Evolutionary conservation across 2,797 vertebrate genomes (phyloP), one percentile per base, ranked within the genome.

Genomic region (Lithobates sylvaticus): DNA sequence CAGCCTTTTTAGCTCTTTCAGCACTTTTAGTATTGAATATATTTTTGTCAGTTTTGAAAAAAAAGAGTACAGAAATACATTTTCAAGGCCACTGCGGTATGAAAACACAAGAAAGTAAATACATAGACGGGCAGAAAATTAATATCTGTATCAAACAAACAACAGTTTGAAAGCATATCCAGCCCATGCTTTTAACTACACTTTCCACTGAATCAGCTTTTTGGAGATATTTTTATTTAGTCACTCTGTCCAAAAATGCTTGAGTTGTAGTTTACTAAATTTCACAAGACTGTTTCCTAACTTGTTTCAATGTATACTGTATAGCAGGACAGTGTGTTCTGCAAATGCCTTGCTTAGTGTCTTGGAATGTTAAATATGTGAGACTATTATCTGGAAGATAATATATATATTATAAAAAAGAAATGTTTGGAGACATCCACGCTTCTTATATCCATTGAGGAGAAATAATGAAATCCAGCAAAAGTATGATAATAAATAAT

Each of bases 231-330:
- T 34, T 71, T 72, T 23, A 10, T 39, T 36, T 36, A 54, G 65
- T 32, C 58, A 54, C 18, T 26, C 65, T 80, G 34, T 18, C 27
- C 50, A 81, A 70, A 50, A 42, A 69, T 36, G 27, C 32, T 78
- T 23, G 13, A 29, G 42, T 64, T 39, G 32, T 75, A 47, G 32
- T 76, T 61, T 65, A 64, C 3, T 18, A 1, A 34, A 27, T 78
- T 83, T 82, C 76, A 42, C 75, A 86, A 86, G 34, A 42, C 18
- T 50, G 29, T 83, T 78, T 76, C 68, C 27, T 18, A 71, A 82
- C 18, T 32, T 76, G 72, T 47, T 71, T 73, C 77, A 12, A n/a
- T 13, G 8, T 21, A 82, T 58, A 77, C 71, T 50, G 12, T 71
- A n/a, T 27, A 67, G 58, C 18, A 36, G 67, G 39, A 73, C 74